A percentile compares a stretch with the other conserved stretches of the same genome.
Conservation (phyloP, 2,113 vertebrate genomes). For the Lagopus muta region DNA sequence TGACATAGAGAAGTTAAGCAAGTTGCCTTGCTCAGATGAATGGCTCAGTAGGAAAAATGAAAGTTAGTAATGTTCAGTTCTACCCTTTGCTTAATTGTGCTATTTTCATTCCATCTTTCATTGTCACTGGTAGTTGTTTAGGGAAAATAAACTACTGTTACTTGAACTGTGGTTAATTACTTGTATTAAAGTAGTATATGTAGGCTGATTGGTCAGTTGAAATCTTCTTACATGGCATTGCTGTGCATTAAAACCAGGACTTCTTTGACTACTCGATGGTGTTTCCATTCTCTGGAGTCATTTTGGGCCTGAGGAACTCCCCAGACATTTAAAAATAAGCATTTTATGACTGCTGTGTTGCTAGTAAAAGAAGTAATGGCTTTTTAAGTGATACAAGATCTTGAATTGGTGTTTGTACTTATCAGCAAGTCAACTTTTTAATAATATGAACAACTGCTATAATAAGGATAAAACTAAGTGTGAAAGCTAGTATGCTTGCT, state of each 20-base stretch:
- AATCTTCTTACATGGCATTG: not conserved
- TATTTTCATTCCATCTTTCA: not conserved
- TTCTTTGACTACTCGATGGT: not conserved
- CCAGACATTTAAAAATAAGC: not conserved
- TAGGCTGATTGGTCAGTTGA: not conserved
- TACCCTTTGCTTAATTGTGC: not conserved
- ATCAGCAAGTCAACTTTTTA: not conserved
- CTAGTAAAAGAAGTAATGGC: not conserved
- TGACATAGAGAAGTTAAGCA: conserved; percentile 26
- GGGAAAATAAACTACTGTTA: not conserved
- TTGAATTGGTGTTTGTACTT: not conserved
- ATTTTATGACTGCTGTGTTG: not conserved
- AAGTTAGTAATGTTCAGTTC: not conserved
- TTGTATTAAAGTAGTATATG: not conserved
- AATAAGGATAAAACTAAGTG: not conserved
- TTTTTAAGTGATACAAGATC: not conserved
- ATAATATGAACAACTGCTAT: not conserved
- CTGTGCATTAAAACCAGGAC: not conserved
- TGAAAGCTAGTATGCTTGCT: not conserved
- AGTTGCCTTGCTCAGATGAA: not conserved
- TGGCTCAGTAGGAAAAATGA: not conserved
- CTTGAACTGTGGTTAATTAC: not conserved
- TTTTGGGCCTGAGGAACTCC: not conserved
- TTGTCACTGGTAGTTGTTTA: not conserved
- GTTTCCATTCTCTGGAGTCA: not conserved